Base-by-base conservation (phyloP, 2,113 vertebrate genomes). In the Zootoca vivipara region DNA sequence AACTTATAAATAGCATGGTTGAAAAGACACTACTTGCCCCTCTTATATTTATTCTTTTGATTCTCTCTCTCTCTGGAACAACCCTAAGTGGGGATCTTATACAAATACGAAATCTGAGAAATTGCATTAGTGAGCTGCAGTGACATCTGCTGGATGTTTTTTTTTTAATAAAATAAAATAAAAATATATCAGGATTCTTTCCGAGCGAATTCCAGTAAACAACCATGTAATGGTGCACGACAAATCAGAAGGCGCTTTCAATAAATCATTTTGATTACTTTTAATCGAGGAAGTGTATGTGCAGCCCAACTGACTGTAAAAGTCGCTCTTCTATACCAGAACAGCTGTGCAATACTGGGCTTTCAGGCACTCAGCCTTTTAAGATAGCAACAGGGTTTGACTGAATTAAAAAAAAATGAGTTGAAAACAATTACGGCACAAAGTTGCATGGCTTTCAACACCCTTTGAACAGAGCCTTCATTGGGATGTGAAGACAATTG, bases 321-420 rank as follows among this genome's bases (percentile, higher is more conserved):
- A 62, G 1, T 40, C 85, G 35, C 84, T 78, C 87, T 92, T 87
- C 73, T 85, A 73, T 65, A 85, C 75, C 74, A 74, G 33, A 91
- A 0, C 0, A 91, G 30, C 18, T 85, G 72, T 85, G 72, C 79
- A 56, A 83, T 62, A 65, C 7, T 56, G 3, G 77, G 70, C 26
- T 28, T 67, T 67, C 5, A 67, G 65, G 20, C 18, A 5, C 22
- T 78, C 40, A 46, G 40, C 40, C 22, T 46, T 46, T 42, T 38
- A 46, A 22, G 38, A 9, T 12, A 7, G 38, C 4, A 10, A 10
- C 42, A 24, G 24, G 38, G 24, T 10, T 78, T 72, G n/a, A 62
- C 15, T 30, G 67, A 28, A 8, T 26, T 69, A 4, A 30, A 69
- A 30, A 69, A 30, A 30, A 30, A 69, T 28, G 65, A 69, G 3